phyloP scores from a whole-genome alignment of 2,888 invertebrate species.

The Leptothorax acervorum region DNA sequence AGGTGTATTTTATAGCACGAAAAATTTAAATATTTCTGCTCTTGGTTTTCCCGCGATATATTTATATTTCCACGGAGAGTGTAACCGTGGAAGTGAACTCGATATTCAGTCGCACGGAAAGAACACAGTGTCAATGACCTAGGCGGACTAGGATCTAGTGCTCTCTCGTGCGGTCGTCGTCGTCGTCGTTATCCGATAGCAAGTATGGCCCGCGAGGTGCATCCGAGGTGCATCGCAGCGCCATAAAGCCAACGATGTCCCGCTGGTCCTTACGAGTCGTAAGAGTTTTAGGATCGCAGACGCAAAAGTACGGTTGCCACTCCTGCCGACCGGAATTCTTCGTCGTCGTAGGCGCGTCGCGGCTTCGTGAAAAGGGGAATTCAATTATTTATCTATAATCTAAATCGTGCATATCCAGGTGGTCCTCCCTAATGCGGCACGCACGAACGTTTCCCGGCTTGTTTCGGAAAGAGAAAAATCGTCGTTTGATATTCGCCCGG shows the following conservation, averaged over 20 bases:
- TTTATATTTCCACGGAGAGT: constrained; percentile 15
- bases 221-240: constrained; percentile 3
- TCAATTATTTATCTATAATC: constrained; percentile 25
- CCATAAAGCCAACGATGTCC: constrained; percentile 34
- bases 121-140: constrained; percentile 38
- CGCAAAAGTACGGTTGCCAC: background rate
- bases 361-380: background rate
- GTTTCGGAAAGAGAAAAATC: constrained; percentile 1
- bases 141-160: constrained; percentile 25
- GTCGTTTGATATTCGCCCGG: background rate
- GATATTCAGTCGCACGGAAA: constrained; percentile 23
- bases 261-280: constrained; percentile 30
- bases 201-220: constrained; percentile 10
- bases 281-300: constrained; percentile 20
- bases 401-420: background rate
- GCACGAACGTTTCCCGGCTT: background rate
- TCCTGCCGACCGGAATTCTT: background rate
- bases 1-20: background rate
- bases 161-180: constrained; percentile 7
- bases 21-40: constrained; percentile 30
- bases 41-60: constrained; percentile 3
- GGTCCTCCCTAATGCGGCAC: background rate
- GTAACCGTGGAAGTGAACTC: background rate
- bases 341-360: background rate
- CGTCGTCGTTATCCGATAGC: constrained; percentile 29